Evolutionary conservation across 2,888 invertebrate species (phyloP), one percentile per base, ranked within the genome.

Genomic region (Psylliodes chrysocephalus): DNA sequence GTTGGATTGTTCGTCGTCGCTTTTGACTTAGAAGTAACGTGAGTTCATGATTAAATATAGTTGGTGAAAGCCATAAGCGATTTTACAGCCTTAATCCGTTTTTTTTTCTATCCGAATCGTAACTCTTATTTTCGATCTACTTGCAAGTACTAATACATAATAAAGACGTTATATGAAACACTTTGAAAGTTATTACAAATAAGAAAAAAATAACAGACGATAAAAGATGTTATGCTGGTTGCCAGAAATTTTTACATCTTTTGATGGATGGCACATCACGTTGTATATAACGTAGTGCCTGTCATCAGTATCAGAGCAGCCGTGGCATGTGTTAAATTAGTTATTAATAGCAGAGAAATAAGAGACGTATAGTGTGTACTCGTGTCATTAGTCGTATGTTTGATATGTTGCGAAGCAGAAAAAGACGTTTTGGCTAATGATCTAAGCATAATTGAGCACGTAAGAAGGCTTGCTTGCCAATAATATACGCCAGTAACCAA

Each of bases 281-380:
- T 19, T 44, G 44, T n/a, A 46, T 25, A 60, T 68, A 64, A 68
- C 56, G 61, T 49, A 55, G 38, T 44, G 52, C 64, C 62, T 62
- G 68, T 68, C 66, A 61, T 35, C 66, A 38, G 35, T 30, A 25
- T 54, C 60, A 60, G 61, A 63, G 55, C 52, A 65, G 56, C 44
- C 63, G 62, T 62, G 64, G 54, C 66, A 63, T 64, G 61, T 68
- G 66, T 61, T 61, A 66, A 68, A 65, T 64, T 56, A 51, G 46
- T 51, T 68, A 68, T 68, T 68, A 68, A 69, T 67, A 71, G 71
- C 68, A 69, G 42, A 22, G 55, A 54, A 64, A 64, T 63, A 60
- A 54, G 64, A 64, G 60, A 63, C 52, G 33, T 28, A 35, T 18
- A 38, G 42, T 47, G 18, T 53, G 57, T 54, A 15, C 49, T 53